phyloP scores from a whole-genome alignment of 2,797 vertebrate species.

The Enoplosus armatus region DNA sequence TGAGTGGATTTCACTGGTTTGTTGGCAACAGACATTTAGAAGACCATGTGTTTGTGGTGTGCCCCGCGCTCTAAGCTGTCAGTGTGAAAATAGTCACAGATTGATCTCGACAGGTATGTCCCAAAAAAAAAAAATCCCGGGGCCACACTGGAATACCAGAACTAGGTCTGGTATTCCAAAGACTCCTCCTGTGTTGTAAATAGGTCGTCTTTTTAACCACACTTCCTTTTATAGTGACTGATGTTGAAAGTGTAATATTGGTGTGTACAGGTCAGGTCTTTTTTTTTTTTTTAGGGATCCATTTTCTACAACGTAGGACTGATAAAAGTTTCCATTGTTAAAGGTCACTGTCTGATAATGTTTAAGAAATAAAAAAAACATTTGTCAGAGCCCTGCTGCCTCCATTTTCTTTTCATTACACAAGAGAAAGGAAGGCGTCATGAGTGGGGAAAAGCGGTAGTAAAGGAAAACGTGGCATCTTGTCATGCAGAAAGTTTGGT shows the following conservation, averaged over 20 bases:
- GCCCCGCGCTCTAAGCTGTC: neutral
- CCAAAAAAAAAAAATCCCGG: neutral
- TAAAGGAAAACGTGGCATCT: neutral
- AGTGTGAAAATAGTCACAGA: neutral
- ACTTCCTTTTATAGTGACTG: neutral
- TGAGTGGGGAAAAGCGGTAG: too few species aligned
- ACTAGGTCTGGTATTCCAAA: neutral
- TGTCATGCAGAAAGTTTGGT: neutral
- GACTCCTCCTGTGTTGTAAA: constrained; percentile 1
- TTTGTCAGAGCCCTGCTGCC: neutral
- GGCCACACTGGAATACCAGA: neutral
- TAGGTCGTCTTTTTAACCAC: constrained; percentile 6
- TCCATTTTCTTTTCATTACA: neutral
- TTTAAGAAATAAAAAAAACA: constrained; percentile 41
- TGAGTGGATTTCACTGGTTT: neutral
- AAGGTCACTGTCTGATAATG: constrained; percentile 37
- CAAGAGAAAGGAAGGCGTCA: neutral
- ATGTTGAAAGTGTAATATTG: neutral
- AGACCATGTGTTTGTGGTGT: neutral
- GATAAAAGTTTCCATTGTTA: constrained; percentile 34
- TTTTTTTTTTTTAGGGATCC: neutral
- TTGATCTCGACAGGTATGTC: neutral
- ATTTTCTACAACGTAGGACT: constrained; percentile 44
- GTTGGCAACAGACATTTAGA: neutral
- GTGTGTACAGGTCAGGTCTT: neutral